Percentiles rank a stretch among this genome's conserved stretches.
Evolutionary conservation across 2,797 vertebrate species (phyloP).

Genomic region (Labeo calbasu): DNA sequence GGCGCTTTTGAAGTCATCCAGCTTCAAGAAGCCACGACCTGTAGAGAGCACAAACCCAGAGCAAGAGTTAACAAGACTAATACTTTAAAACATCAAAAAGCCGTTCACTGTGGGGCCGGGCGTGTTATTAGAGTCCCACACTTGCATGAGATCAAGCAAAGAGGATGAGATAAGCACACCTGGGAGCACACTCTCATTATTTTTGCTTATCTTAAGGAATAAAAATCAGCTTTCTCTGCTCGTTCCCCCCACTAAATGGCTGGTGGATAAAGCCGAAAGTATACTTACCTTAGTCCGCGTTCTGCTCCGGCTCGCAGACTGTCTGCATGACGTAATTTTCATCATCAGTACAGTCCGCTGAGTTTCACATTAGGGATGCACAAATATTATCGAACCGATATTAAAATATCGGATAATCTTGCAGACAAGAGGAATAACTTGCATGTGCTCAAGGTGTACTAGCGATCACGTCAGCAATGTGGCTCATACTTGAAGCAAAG

Average conservation of each 20-base stretch:
- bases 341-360: neutral
- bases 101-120: neutral
- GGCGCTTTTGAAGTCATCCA: constrained; percentile 78
- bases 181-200: constrained; percentile 14
- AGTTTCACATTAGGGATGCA: neutral
- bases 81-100: constrained; percentile 40
- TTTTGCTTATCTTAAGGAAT: constrained; percentile 11
- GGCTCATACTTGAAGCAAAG: too few relatives aligned
- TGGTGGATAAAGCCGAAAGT: constrained; percentile 11
- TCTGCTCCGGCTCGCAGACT: neutral
- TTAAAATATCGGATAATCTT: too few relatives aligned
- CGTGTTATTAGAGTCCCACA: constrained; percentile 2
- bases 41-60: constrained; percentile 39
- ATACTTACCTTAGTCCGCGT: neutral
- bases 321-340: too few relatives aligned
- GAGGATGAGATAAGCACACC: constrained; percentile 11
- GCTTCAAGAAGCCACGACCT: constrained; percentile 77
- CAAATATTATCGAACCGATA: too few relatives aligned
- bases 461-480: too few relatives aligned
- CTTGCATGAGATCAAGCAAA: constrained; percentile 18
- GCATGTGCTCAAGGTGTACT: too few relatives aligned
- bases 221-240: neutral
- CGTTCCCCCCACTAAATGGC: neutral
- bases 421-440: too few relatives aligned
- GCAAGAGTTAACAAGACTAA: constrained; percentile 29